phyloP scores from a whole-genome alignment of 2,797 vertebrate species.

The Otus scops region DNA sequence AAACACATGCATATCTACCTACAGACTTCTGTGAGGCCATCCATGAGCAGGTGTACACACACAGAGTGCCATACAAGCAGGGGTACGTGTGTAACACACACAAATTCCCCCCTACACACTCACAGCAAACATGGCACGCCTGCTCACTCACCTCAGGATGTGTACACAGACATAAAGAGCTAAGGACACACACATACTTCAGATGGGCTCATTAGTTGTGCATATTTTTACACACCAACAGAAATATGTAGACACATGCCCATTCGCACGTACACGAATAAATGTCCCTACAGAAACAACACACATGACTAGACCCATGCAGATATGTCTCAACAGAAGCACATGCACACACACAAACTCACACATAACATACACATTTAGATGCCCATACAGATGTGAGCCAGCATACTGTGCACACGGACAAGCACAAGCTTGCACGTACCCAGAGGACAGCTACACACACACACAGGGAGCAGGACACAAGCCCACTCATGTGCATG shows the following conservation, averaged over 20 bases:
- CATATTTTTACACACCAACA: neutral
- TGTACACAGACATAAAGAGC: rapidly evolving
- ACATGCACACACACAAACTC: neutral
- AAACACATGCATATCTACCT: neutral
- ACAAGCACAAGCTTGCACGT: neutral
- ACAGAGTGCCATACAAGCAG: neutral
- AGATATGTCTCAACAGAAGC: neutral
- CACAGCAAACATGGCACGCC: neutral
- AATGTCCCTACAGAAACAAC: neutral
- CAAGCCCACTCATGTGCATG: neutral
- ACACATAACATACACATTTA: neutral
- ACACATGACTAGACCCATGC: neutral
- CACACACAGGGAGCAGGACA: neutral
- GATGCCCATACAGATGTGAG: neutral
- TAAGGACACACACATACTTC: neutral
- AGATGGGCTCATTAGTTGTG: neutral
- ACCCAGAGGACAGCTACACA: neutral
- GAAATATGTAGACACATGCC: rapidly evolving
- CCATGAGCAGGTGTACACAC: neutral
- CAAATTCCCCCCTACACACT: neutral
- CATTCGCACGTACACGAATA: neutral
- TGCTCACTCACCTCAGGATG: neutral
- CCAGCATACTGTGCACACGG: neutral
- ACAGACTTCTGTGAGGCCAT: neutral
- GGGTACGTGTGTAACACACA: neutral